Conservation (phyloP, 2,113 vertebrate genomes). For the Macquaria ambigua region DNA sequence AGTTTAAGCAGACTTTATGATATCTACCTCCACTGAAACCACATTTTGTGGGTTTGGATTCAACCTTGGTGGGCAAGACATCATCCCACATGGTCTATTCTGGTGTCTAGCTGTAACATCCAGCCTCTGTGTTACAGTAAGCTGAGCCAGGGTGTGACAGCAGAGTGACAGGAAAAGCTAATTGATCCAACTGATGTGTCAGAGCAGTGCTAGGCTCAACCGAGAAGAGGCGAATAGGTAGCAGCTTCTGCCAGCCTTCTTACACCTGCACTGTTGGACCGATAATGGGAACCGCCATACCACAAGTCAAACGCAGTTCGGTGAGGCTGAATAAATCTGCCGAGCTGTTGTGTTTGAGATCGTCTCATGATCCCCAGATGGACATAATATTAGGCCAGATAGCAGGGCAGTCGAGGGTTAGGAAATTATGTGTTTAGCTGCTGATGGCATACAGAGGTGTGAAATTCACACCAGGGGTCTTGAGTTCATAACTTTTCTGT, state of each 20-base stretch:
- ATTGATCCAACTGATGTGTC: conserved; percentile 66
- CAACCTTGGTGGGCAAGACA: neutral
- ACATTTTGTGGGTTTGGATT: conserved; percentile 2
- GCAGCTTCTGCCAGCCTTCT: conserved; percentile 44
- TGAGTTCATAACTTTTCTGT: conserved; percentile 24
- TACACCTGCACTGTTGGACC: conserved; percentile 53
- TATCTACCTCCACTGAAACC: neutral
- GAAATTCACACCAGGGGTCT: conserved; percentile 6
- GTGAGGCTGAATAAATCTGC: conserved; percentile 23
- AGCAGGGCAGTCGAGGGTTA: neutral
- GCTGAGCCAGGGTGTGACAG: conserved; percentile 48
- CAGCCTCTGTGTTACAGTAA: conserved; percentile 31
- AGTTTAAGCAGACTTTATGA: neutral
- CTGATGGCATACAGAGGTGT: neutral
- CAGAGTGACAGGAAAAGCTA: conserved; percentile 52
- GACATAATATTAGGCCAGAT: conserved; percentile 17
- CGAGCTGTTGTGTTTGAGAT: conserved; percentile 14
- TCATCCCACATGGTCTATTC: conserved; percentile 30
- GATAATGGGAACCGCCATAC: conserved; percentile 42
- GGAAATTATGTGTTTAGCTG: conserved; percentile 5
- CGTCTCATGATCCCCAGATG: conserved; percentile 11
- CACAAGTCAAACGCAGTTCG: conserved; percentile 42
- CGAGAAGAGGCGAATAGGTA: conserved; percentile 38
- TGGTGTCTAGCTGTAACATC: conserved; percentile 45
- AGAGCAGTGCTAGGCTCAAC: conserved; percentile 37